These are phyloP conservation scores for Stenopsyche tienmushanensis DNA, from an alignment of 1,140 invertebrate species.

Conservation along the genomic window DNA sequence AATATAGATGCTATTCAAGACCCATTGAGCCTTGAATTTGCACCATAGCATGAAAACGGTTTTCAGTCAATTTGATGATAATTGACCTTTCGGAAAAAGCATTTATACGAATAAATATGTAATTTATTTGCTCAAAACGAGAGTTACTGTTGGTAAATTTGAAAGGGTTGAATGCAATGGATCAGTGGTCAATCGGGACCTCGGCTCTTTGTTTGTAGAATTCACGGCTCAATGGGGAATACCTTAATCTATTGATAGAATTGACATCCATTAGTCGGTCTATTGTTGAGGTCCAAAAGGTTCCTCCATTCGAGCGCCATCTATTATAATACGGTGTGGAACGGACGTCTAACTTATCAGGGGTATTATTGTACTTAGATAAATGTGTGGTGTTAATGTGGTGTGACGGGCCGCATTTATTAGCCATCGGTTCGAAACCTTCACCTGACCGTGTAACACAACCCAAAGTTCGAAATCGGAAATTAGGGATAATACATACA, in stretches of 20 bases:
- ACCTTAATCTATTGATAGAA: slow-evolving; percentile 28
- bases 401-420: slow-evolving; percentile 9
- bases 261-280: slow-evolving; percentile 22
- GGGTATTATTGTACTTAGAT: slow-evolving; percentile 2
- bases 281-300: slow-evolving; percentile 17
- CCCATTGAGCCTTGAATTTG: too few species aligned
- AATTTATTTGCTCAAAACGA: too few species aligned
- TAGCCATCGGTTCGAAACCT: background rate
- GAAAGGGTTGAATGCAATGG: slow-evolving; percentile 5
- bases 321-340: slow-evolving; percentile 2
- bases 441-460: background rate
- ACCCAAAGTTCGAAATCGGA: too few species aligned
- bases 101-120: too few species aligned
- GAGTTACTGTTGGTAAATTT: too few species aligned
- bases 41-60: too few species aligned
- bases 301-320: slow-evolving; percentile 8
- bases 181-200: slow-evolving; percentile 20
- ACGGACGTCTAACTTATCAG: slow-evolving; percentile 20
- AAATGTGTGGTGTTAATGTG: slow-evolving; percentile 22
- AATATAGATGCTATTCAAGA: too few species aligned
- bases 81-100: too few species aligned
- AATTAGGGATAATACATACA: too few species aligned
- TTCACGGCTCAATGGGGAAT: slow-evolving; percentile 14
- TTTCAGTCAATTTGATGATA: too few species aligned
- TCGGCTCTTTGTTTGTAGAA: slow-evolving; percentile 10